Percentiles rank a stretch among this genome's conserved stretches.
phyloP scores from a whole-genome alignment of 1,140 invertebrate genomes.

The Calephelis nemesis region DNA sequence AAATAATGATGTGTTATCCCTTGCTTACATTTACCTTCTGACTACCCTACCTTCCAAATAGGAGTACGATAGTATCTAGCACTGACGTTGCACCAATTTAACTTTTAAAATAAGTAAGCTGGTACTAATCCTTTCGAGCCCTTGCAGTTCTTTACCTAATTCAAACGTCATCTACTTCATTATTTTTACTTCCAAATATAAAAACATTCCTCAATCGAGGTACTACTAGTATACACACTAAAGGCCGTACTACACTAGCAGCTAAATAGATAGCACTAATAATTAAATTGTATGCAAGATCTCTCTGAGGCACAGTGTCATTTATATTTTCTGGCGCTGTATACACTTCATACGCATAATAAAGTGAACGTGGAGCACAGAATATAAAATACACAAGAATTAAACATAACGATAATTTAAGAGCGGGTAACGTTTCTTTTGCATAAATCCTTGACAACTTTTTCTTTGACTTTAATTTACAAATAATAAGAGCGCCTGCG shows the following conservation, averaged over 20 bases:
- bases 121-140: too few relatives aligned
- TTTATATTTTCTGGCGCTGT: slow-evolving; percentile 34
- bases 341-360: slow-evolving; percentile 52
- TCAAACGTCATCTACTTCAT: background rate
- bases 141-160: too few relatives aligned
- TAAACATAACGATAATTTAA: slow-evolving; percentile 68
- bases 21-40: too few relatives aligned
- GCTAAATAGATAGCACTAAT: slow-evolving; percentile 55
- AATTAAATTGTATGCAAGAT: slow-evolving; percentile 49
- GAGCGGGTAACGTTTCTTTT: slow-evolving; percentile 49
- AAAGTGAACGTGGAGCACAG: slow-evolving; percentile 59
- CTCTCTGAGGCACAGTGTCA: slow-evolving; percentile 34
- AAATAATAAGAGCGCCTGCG: slow-evolving; percentile 45
- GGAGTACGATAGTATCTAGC: too few relatives aligned
- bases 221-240: slow-evolving; percentile 54
- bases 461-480: slow-evolving; percentile 55
- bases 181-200: slow-evolving; percentile 39
- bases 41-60: too few relatives aligned
- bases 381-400: slow-evolving; percentile 57
- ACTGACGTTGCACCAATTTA: too few relatives aligned
- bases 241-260: slow-evolving; percentile 51
- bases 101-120: too few relatives aligned
- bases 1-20: too few relatives aligned
- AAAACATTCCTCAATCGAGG: slow-evolving; percentile 54
- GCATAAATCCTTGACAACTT: slow-evolving; percentile 37